Conservation (phyloP, 2,888 invertebrate genomes). For the Trachelus tabidus region DNA sequence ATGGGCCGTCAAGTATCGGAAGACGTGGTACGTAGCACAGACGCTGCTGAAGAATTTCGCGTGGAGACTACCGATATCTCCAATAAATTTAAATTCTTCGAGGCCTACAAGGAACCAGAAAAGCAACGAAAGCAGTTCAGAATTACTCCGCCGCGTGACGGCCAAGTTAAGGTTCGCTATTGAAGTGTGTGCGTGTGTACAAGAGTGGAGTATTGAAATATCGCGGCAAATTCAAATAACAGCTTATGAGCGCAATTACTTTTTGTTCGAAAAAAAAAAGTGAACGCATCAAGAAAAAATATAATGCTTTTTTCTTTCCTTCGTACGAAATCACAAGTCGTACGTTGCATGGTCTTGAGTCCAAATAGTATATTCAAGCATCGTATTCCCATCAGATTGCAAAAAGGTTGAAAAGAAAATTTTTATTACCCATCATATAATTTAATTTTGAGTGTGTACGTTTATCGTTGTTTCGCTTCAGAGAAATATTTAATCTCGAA, state of each 20-base stretch:
- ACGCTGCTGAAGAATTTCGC: slow-evolving; percentile 80
- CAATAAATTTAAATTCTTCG: slow-evolving; percentile 91
- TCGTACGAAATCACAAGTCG: background rate
- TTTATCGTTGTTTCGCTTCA: background rate
- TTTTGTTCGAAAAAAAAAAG: background rate
- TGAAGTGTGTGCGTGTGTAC: slow-evolving; percentile 8
- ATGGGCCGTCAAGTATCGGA: slow-evolving; percentile 70
- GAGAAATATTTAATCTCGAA: background rate
- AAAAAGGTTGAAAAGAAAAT: background rate
- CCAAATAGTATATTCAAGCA: background rate
- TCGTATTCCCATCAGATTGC: background rate
- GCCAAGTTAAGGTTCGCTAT: slow-evolving; percentile 73
- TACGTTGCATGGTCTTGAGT: background rate
- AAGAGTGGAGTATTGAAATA: background rate
- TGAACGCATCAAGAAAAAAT: background rate
- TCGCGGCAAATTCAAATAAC: background rate
- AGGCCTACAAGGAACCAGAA: slow-evolving; percentile 82
- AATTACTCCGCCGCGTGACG: slow-evolving; percentile 89
- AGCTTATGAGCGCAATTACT: background rate
- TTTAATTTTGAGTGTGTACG: background rate
- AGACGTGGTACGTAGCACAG: slow-evolving; percentile 80
- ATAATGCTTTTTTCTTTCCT: background rate
- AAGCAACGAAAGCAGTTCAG: slow-evolving; percentile 80
- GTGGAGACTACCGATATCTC: slow-evolving; percentile 86
- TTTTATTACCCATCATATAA: background rate